phyloP scores from a whole-genome alignment of 2,888 invertebrate species.

The Chorisops tibialis region DNA sequence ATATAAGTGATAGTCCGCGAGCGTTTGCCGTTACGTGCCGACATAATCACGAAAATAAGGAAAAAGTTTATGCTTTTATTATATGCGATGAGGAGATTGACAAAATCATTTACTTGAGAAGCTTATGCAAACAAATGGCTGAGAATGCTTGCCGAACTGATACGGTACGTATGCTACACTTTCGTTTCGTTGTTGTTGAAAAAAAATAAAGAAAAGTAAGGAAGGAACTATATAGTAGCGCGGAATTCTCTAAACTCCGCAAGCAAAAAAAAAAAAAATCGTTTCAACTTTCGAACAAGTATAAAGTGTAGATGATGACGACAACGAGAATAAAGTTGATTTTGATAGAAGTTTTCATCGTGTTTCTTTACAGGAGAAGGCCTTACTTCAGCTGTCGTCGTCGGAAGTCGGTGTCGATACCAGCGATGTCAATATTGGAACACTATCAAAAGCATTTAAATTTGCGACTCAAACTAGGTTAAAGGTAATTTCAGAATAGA shows the following conservation, averaged over 20 bases:
- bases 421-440: constrained; percentile 80
- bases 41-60: constrained; percentile 80
- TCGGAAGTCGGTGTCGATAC: constrained; percentile 85
- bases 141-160: constrained; percentile 90
- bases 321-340: no score
- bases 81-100: constrained; percentile 79
- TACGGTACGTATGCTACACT: constrained; percentile 63
- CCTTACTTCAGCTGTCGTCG: constrained; percentile 46
- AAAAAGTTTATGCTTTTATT: constrained; percentile 83
- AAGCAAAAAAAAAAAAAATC: no score
- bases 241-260: no score
- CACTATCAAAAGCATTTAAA: constrained; percentile 87
- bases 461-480: constrained; percentile 78
- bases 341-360: background rate
- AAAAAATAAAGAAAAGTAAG: no score
- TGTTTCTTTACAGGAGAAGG: constrained; percentile 44
- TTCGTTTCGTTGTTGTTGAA: background rate
- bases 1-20: constrained; percentile 84
- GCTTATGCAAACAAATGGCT: constrained; percentile 85
- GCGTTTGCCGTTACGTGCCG: constrained; percentile 88
- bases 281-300: no score
- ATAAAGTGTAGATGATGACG: no score
- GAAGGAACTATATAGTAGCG: no score
- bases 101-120: constrained; percentile 76
- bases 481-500: constrained; percentile 56